Evolutionary conservation across 1,140 invertebrate genomes (phyloP).

Genomic region (Pararge aegeria): DNA sequence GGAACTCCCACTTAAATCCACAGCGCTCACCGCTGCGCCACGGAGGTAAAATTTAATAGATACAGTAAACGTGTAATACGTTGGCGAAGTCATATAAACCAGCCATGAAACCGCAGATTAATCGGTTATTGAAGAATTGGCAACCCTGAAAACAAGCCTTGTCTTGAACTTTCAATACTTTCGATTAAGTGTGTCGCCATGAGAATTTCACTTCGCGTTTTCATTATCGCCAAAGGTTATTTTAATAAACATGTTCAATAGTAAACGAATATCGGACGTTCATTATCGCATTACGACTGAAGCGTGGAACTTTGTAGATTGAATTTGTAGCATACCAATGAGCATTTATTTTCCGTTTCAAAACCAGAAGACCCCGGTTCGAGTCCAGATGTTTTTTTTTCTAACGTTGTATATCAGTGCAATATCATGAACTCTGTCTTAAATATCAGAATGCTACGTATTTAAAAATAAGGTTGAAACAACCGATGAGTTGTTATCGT

Average conservation of each 20-base stretch:
- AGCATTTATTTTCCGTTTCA: constrained; percentile 5
- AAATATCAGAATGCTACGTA: too few relatives aligned
- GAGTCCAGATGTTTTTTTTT: too few relatives aligned
- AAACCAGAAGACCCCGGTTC: too few relatives aligned
- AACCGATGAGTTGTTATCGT: too few relatives aligned
- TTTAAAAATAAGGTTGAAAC: background rate
- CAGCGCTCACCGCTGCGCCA: too few relatives aligned
- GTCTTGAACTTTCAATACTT: background rate
- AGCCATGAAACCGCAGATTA: background rate
- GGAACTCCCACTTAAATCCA: too few relatives aligned
- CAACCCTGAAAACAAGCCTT: background rate
- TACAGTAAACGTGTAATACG: too few relatives aligned
- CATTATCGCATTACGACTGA: constrained; percentile 1
- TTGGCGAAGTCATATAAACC: too few relatives aligned
- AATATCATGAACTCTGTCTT: background rate
- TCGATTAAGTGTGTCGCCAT: background rate
- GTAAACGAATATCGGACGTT: background rate
- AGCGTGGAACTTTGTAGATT: constrained; percentile 1
- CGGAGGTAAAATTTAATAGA: too few relatives aligned
- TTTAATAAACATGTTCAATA: constrained; percentile 3
- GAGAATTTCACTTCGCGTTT: background rate
- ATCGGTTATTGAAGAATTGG: background rate
- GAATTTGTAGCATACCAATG: background rate
- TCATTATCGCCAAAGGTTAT: background rate
- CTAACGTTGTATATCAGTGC: background rate